Base-by-base conservation (phyloP, 2,888 invertebrate species). In the Cerastoderma edule region DNA sequence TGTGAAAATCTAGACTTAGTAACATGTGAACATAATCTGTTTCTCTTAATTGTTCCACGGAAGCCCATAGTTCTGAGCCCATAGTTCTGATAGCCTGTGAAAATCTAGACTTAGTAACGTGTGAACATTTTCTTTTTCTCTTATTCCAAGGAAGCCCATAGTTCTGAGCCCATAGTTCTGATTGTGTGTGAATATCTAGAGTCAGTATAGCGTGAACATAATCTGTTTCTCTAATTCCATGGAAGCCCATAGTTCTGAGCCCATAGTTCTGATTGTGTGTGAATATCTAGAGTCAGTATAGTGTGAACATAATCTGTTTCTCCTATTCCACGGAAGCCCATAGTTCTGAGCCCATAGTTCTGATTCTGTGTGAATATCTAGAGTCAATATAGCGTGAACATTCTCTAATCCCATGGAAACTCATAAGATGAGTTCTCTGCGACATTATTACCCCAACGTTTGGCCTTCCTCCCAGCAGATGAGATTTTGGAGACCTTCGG, bases 401-500 rank as follows among this genome's bases (percentile, higher is more conserved):
- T n/a, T 53, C 10, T 53, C n/a, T 22, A 1, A 2, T 22, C n/a
- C 53, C 2, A 53, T 53, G 53, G 53, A 53, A n/a, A 22, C 53
- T 53, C n/a, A 57, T 22, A 60, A 60, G 24, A 54, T 67, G 54
- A 54, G 56, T 54, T 33, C 67, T 22, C 67, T 39, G n/a, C 56
- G 67, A 28, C 53, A 67, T 19, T 67, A 67, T 54, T 67, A 54
- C 33, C 54, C 22, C 19, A 33, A 16, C n/a, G 28, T 67, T 24
- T 67, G 67, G 67, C 54, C 53, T n/a, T 56, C 54, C 16, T 56
- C 35, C 24, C 39, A 28, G 13, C 65, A 67, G 13, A 54, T 67
- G 67, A 67, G 54, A 56, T 56, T 27, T n/a, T 67, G 67, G 67
- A 24, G 54, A 66, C 66, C 50, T 50, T 6, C 66, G 24, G 28